Percentiles rank a stretch among this genome's conserved stretches.
phyloP scores from a whole-genome alignment of 2,888 invertebrate genomes.

The Melanotus villosus region DNA sequence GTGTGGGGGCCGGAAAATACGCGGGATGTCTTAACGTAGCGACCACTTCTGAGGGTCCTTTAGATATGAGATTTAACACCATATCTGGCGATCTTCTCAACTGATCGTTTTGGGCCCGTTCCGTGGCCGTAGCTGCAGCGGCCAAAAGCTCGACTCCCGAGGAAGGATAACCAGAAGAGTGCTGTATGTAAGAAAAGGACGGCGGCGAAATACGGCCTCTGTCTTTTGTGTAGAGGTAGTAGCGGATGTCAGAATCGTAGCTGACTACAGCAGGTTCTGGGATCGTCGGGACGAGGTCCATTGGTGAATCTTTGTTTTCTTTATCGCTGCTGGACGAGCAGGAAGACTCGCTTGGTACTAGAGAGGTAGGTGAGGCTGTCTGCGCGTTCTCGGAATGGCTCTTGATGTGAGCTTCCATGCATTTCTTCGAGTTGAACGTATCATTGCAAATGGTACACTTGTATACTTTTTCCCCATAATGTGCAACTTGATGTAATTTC shows the following conservation, averaged over 20 bases:
- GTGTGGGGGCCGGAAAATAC: constrained; percentile 60
- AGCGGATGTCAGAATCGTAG: constrained; percentile 63
- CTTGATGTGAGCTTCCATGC: constrained; percentile 91
- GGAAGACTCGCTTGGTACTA: constrained; percentile 64
- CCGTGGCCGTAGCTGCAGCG: constrained; percentile 68
- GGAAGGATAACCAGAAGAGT: constrained; percentile 48
- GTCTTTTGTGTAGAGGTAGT: constrained; percentile 59
- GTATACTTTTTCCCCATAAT: constrained; percentile 93
- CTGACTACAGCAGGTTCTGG: constrained; percentile 56
- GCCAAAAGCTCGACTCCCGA: constrained; percentile 66
- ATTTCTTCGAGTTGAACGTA: constrained; percentile 91
- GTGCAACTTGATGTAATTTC: constrained; percentile 88
- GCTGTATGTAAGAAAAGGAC: constrained; percentile 49
- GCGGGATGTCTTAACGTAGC: constrained; percentile 61
- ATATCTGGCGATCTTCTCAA: constrained; percentile 55
- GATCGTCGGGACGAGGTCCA: constrained; percentile 53
- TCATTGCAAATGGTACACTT: constrained; percentile 93
- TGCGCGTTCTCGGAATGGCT: constrained; percentile 76
- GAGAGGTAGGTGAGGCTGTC: constrained; percentile 66
- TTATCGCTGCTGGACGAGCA: constrained; percentile 68
- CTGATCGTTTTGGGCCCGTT: constrained; percentile 63
- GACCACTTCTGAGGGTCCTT: constrained; percentile 58
- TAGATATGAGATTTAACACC: constrained; percentile 63
- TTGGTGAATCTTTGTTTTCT: constrained; percentile 68
- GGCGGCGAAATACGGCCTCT: constrained; percentile 58